Evolutionary conservation across 2,113 vertebrate genomes (phyloP).

Genomic region (Chloropsis hardwickii): DNA sequence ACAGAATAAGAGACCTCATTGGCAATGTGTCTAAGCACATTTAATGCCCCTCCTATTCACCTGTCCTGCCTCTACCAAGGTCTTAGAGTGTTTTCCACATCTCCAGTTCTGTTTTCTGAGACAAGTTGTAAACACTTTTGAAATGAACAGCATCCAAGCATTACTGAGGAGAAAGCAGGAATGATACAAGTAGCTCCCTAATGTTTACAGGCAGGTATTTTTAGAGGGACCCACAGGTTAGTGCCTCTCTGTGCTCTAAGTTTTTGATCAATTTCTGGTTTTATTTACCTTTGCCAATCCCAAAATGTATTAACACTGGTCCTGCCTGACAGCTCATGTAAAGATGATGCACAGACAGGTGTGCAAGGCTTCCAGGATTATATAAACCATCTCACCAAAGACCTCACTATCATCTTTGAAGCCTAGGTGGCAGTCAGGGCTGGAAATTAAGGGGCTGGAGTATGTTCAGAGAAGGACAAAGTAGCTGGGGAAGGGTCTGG

Average conservation of each 20-base stretch:
- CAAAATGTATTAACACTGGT: neutral
- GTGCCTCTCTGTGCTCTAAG: neutral
- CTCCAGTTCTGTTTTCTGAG: neutral
- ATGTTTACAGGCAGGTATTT: neutral
- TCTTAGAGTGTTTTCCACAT: neutral
- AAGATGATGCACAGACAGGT: neutral
- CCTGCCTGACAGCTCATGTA: neutral
- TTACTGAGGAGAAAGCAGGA: neutral
- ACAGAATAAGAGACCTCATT: neutral
- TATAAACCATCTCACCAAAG: neutral
- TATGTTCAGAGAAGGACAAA: fast-evolving
- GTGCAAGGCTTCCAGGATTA: neutral
- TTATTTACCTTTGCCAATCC: neutral
- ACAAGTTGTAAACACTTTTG: neutral
- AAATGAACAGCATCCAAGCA: neutral
- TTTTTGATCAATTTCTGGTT: neutral
- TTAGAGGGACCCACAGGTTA: neutral
- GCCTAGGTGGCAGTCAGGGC: neutral
- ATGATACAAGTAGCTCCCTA: neutral
- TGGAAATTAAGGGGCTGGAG: neutral
- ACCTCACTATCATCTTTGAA: neutral
- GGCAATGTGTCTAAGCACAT: neutral
- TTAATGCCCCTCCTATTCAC: neutral
- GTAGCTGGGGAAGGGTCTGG: neutral
- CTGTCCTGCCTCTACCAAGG: neutral